Conservation (phyloP, 92 coral and sea anemone species). For the Porites divaricata region DNA sequence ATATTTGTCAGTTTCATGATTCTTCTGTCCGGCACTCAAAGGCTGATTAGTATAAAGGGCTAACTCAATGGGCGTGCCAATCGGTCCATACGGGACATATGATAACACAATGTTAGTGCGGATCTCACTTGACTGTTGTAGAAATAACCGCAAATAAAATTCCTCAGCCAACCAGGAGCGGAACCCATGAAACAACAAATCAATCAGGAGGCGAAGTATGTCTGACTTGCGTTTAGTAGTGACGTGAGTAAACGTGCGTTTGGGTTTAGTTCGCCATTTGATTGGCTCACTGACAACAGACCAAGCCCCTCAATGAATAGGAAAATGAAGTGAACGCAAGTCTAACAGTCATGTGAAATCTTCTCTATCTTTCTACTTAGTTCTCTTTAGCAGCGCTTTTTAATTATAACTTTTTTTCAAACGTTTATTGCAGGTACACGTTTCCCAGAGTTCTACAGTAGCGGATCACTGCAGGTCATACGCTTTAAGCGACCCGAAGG, state of each 20-base stretch:
- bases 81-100: conserved; percentile 19
- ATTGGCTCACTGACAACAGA: conserved; percentile 38
- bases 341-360: too few relatives aligned
- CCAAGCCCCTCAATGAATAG: not conserved
- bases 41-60: conserved; percentile 22
- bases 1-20: conserved; percentile 23
- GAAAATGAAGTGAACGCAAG: too few relatives aligned
- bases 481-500: conserved; percentile 69
- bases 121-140: conserved; percentile 22
- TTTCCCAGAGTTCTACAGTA: conserved; percentile 52
- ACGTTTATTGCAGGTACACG: conserved; percentile 38
- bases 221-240: conserved; percentile 22
- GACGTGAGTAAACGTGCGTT: conserved; percentile 25
- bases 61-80: conserved; percentile 27
- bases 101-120: conserved; percentile 23
- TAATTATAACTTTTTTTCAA: too few relatives aligned
- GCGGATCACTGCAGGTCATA: conserved; percentile 60
- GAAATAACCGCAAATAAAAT: conserved; percentile 17
- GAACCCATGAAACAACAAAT: conserved; percentile 28
- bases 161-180: conserved; percentile 33
- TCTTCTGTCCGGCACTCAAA: conserved; percentile 30
- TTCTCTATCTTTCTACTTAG: too few relatives aligned
- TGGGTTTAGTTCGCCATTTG: conserved; percentile 36
- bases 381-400: too few relatives aligned
- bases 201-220: conserved; percentile 22